Evolutionary conservation across 2,888 invertebrate genomes (phyloP).

Genomic region (Polylopha cassiicola): DNA sequence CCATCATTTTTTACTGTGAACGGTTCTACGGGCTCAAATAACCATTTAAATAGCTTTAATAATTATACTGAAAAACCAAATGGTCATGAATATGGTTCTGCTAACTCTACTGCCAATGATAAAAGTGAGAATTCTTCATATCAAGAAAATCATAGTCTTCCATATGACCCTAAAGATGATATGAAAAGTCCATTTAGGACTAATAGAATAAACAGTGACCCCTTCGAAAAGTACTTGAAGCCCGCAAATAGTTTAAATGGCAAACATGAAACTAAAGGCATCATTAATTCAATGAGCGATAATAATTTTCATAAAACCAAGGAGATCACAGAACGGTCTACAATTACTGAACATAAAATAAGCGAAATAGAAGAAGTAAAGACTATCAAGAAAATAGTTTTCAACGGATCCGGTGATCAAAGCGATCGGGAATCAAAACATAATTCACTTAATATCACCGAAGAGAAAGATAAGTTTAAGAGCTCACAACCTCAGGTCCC

Average conservation of each 20-base stretch:
- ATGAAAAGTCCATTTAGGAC: slow-evolving; percentile 58
- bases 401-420: slow-evolving; percentile 53
- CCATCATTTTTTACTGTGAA: slow-evolving; percentile 45
- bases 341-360: slow-evolving; percentile 62
- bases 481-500: slow-evolving; percentile 19
- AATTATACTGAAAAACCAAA: slow-evolving; percentile 39
- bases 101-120: slow-evolving; percentile 33
- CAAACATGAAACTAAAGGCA: slow-evolving; percentile 39
- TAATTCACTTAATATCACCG: slow-evolving; percentile 20
- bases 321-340: slow-evolving; percentile 57
- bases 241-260: slow-evolving; percentile 46
- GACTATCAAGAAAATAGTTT: slow-evolving; percentile 65
- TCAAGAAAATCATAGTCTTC: slow-evolving; percentile 41
- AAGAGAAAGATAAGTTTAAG: neutral
- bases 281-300: slow-evolving; percentile 58
- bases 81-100: slow-evolving; percentile 35
- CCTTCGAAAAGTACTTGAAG: slow-evolving; percentile 58
- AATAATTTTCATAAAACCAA: slow-evolving; percentile 55
- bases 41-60: slow-evolving; percentile 43
- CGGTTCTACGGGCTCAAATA: slow-evolving; percentile 45
- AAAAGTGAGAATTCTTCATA: slow-evolving; percentile 38
- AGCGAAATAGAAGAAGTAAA: slow-evolving; percentile 69
- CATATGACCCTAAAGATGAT: slow-evolving; percentile 36
- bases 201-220: slow-evolving; percentile 50
- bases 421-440: slow-evolving; percentile 27